These are phyloP conservation scores for Limnephilus auricula DNA, from an alignment of 2,888 invertebrate species.

Conservation along the genomic window DNA sequence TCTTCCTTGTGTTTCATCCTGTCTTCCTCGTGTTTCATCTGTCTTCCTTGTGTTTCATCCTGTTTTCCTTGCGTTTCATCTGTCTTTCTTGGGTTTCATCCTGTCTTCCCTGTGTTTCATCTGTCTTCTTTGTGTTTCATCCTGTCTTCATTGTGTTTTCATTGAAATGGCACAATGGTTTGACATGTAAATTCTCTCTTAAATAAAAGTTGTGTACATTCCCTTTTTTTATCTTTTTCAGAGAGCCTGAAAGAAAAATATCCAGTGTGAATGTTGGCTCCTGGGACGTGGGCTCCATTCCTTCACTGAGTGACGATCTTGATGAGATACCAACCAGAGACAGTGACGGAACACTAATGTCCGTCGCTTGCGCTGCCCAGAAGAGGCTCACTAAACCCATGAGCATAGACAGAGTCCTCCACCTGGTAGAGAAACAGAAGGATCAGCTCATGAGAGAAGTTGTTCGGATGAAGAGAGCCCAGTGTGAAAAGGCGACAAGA, in stretches of 20 bases:
- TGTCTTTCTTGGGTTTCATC: too few species aligned
- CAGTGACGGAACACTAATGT: constrained; percentile 50
- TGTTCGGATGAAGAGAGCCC: constrained; percentile 34
- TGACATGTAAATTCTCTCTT: neutral
- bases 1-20: too few species aligned
- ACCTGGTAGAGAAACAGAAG: constrained; percentile 55
- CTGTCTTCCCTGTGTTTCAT: too few species aligned
- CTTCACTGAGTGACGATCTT: constrained; percentile 35
- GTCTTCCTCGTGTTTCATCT: too few species aligned
- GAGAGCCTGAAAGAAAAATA: constrained; percentile 30
- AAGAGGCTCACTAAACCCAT: neutral
- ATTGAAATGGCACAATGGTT: neutral
- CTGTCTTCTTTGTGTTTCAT: too few species aligned
- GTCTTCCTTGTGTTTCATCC: too few species aligned
- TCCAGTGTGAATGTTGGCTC: constrained; percentile 31
- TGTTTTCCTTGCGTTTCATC: too few species aligned
- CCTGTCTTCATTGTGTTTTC: too few species aligned
- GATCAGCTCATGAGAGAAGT: constrained; percentile 52
- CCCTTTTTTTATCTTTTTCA: constrained; percentile 3
- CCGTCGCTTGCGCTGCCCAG: neutral
- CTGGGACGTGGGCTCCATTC: constrained; percentile 35
- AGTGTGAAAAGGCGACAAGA: neutral
- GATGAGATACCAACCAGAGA: constrained; percentile 56
- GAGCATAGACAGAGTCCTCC: constrained; percentile 40
- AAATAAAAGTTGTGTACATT: neutral